Evolutionary conservation across 2,888 invertebrate species (phyloP).

Genomic region (Acrobasis consociella): DNA sequence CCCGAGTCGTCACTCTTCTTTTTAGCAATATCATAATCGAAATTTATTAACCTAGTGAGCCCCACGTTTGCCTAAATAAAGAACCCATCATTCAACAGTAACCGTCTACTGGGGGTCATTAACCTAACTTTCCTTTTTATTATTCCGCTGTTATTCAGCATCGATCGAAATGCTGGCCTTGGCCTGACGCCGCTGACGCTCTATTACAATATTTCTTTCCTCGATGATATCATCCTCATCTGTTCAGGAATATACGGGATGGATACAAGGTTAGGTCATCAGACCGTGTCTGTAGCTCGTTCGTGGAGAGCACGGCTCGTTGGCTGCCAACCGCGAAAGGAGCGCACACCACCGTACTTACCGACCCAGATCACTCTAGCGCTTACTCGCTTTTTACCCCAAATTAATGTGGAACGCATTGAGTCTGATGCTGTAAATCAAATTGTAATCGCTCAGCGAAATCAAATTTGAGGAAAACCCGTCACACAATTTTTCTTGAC

Average conservation of each 20-base stretch:
- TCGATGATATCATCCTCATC: constrained; percentile 70
- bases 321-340: constrained; percentile 66
- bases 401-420: constrained; percentile 51
- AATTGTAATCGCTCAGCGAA: constrained; percentile 49
- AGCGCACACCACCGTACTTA: constrained; percentile 53
- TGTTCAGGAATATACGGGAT: constrained; percentile 65
- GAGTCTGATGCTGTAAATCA: constrained; percentile 43
- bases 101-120: constrained; percentile 61
- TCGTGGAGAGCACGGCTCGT: constrained; percentile 63
- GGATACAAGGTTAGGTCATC: constrained; percentile 72
- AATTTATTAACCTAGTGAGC: constrained; percentile 51
- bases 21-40: constrained; percentile 43
- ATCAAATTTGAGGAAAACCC: constrained; percentile 25
- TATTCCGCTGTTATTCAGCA: constrained; percentile 54
- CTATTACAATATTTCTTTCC: constrained; percentile 49
- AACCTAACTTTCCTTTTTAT: constrained; percentile 75
- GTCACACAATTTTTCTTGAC: neutral
- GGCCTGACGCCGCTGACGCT: constrained; percentile 53
- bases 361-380: constrained; percentile 65
- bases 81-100: constrained; percentile 61
- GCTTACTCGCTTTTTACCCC: constrained; percentile 62
- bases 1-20: constrained; percentile 37
- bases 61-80: constrained; percentile 65
- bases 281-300: constrained; percentile 71
- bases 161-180: constrained; percentile 67